phyloP scores from a whole-genome alignment of 2,797 vertebrate genomes.

The Tangara arthus region DNA sequence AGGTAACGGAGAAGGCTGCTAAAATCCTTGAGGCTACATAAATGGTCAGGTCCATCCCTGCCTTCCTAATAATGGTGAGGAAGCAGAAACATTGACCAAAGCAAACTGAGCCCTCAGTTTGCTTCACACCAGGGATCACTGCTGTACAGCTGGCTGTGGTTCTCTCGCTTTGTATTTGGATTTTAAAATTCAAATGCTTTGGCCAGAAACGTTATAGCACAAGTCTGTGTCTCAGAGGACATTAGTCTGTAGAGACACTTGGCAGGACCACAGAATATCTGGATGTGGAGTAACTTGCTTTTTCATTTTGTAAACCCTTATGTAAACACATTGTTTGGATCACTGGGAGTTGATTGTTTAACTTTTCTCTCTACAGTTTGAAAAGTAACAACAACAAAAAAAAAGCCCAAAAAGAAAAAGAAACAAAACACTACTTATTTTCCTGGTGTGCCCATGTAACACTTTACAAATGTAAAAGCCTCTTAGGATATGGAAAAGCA shows the following conservation, averaged over 20 bases:
- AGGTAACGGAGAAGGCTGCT: background rate
- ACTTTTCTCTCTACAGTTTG: slow-evolving; percentile 5
- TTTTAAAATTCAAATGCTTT: slow-evolving; percentile 17
- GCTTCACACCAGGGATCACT: background rate
- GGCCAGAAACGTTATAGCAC: background rate
- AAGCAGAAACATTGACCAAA: background rate
- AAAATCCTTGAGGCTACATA: background rate
- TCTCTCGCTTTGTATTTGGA: background rate
- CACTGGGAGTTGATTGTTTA: background rate
- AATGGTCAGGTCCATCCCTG: rapidly evolving
- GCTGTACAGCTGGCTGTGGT: background rate
- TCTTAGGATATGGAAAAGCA: slow-evolving; percentile 9
- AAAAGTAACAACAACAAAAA: background rate
- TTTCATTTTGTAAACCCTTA: slow-evolving; percentile 1
- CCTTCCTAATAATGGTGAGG: background rate
- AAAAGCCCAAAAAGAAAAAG: background rate
- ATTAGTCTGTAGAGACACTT: background rate
- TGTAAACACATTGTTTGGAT: slow-evolving; percentile 25
- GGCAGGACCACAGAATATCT: background rate
- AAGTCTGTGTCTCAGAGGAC: background rate
- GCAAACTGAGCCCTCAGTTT: background rate
- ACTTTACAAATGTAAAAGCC: slow-evolving; percentile 32
- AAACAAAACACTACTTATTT: background rate
- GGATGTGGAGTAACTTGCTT: background rate
- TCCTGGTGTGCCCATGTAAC: background rate